Conservation (phyloP, 2,888 invertebrate genomes). For the Dione vanillae region DNA sequence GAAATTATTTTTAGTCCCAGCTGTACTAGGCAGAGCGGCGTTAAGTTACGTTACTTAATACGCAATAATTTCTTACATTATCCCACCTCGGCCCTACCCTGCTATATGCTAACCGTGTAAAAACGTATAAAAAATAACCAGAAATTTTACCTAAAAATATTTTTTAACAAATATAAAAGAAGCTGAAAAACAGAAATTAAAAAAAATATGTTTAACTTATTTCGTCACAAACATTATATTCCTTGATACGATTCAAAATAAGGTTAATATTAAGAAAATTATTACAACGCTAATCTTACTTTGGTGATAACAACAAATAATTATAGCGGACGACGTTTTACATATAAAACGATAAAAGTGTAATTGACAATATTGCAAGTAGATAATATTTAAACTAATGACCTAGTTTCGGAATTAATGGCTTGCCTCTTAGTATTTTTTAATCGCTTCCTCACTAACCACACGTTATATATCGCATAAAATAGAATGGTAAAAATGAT, state of each 20-base stretch:
- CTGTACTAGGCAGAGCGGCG: background rate
- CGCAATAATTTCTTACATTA: background rate
- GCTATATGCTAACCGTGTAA: too few relatives aligned
- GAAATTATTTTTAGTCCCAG: background rate
- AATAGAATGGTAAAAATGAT: too few relatives aligned
- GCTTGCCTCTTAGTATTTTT: background rate
- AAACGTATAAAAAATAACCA: background rate
- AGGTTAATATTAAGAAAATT: background rate
- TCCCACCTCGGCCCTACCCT: background rate
- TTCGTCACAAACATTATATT: too few relatives aligned
- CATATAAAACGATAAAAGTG: background rate
- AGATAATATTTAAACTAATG: slow-evolving; percentile 21
- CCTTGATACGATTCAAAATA: background rate
- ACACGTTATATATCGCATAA: too few relatives aligned
- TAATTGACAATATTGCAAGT: slow-evolving; percentile 3
- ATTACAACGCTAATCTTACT: background rate
- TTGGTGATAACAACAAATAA: background rate
- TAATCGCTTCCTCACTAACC: background rate
- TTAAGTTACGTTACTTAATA: background rate
- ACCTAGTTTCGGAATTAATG: slow-evolving; percentile 12
- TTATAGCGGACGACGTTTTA: background rate
- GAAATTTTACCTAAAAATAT: too few relatives aligned
- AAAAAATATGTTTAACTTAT: too few relatives aligned
- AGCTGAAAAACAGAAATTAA: too few relatives aligned
- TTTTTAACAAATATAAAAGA: too few relatives aligned